These are phyloP conservation scores for Panagrolaimus sp. DNA, from an alignment of 1,140 invertebrate genomes.

Conservation along the genomic window DNA sequence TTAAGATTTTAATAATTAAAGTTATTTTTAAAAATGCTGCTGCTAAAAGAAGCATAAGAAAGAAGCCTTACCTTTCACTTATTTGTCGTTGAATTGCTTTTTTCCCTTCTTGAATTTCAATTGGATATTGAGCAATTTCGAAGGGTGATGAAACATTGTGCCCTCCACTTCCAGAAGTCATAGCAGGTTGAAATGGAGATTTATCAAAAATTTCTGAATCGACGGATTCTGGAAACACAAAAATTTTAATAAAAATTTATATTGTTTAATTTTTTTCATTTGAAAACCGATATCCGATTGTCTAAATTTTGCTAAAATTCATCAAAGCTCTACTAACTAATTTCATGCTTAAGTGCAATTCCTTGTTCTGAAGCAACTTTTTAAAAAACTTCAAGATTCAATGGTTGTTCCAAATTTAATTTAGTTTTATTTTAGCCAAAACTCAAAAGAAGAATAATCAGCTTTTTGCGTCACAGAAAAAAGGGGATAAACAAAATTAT, in stretches of 20 bases:
- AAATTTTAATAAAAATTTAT: neutral
- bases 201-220: constrained; percentile 49
- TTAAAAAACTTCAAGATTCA: too few species aligned
- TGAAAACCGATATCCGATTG: too few species aligned
- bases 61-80: constrained; percentile 38
- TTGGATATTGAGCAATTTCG: constrained; percentile 57
- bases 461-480: neutral
- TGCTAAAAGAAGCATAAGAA: constrained; percentile 6
- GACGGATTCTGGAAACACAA: constrained; percentile 31
- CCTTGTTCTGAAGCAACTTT: too few species aligned
- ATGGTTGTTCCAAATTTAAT: too few species aligned
- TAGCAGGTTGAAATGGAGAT: constrained; percentile 40
- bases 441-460: too few species aligned
- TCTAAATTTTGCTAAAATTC: too few species aligned
- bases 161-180: constrained; percentile 30
- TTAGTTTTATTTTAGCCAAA: too few species aligned
- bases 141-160: constrained; percentile 55
- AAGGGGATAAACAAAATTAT: constrained; percentile 14
- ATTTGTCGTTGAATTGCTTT: constrained; percentile 55
- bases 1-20: neutral
- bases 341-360: too few species aligned
- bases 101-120: constrained; percentile 54
- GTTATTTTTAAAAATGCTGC: neutral
- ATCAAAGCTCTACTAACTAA: too few species aligned
- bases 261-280: too few species aligned